These are phyloP conservation scores for Solenodon paradoxus DNA, from an alignment of 2,113 vertebrate genomes.

Conservation along the genomic window DNA sequence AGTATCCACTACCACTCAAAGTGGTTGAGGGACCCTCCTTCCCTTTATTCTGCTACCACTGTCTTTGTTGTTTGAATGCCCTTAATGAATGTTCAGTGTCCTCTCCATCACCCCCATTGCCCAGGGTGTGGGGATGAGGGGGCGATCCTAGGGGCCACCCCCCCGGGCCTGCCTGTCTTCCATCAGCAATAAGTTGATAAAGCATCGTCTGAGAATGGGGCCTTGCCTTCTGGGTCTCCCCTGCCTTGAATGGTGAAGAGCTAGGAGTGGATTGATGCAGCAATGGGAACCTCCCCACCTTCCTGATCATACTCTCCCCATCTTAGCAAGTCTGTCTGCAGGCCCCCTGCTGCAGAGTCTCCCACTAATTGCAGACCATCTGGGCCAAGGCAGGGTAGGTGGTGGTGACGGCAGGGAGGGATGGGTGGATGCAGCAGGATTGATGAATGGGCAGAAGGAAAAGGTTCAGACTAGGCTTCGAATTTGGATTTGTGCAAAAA, in stretches of 20 bases:
- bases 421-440: background rate
- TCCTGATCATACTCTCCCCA: background rate
- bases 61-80: background rate
- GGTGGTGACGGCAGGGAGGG: background rate
- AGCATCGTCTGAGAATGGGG: background rate
- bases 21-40: background rate
- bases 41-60: background rate
- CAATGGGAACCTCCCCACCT: background rate
- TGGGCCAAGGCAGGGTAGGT: background rate
- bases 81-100: background rate
- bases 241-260: background rate
- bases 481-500: background rate
- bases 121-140: background rate
- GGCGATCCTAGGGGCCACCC: background rate
- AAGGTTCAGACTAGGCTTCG: background rate
- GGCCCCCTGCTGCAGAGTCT: background rate
- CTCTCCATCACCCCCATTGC: background rate
- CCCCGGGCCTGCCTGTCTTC: background rate
- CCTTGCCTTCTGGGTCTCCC: background rate
- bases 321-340: background rate
- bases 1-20: background rate
- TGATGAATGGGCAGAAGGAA: background rate
- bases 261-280: background rate
- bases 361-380: background rate
- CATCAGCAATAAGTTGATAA: background rate